phyloP scores from a whole-genome alignment of 2,113 vertebrate genomes.

The human (Homo sapiens) region DNA sequence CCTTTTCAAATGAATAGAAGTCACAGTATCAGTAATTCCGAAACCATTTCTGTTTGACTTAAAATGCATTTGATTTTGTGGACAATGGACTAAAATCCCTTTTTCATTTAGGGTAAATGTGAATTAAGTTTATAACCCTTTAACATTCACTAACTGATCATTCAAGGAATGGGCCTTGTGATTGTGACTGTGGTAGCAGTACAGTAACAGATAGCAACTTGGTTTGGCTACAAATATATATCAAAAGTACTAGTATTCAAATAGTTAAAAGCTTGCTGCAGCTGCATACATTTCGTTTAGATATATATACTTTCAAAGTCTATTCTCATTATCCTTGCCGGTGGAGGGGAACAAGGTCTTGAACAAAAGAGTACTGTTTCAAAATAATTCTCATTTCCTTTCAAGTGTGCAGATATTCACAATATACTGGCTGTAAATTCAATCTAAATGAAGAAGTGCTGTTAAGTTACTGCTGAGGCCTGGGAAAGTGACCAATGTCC shows the following conservation, averaged over 20 bases:
- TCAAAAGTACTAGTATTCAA: neutral
- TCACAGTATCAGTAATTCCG: neutral
- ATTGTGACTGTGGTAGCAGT: neutral
- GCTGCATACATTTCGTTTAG: neutral
- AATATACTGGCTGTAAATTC: neutral
- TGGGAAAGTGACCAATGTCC: neutral
- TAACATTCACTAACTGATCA: neutral
- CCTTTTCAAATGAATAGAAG: neutral
- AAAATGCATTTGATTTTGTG: neutral
- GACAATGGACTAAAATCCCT: neutral
- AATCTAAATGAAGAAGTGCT: neutral
- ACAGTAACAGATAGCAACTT: neutral
- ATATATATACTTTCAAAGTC: neutral
- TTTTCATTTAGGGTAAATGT: neutral
- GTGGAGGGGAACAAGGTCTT: neutral
- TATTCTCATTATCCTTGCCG: constrained; percentile 5
- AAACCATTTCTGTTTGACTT: neutral
- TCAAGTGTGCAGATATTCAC: constrained; percentile 1
- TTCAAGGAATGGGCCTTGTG: neutral
- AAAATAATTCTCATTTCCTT: constrained; percentile 26
- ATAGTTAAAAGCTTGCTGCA: neutral
- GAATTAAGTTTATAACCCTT: neutral
- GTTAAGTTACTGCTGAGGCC: neutral
- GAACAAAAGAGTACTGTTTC: neutral
- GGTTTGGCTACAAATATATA: neutral